phyloP scores from a whole-genome alignment of 2,797 vertebrate species.

The Micromesistius poutassou region DNA sequence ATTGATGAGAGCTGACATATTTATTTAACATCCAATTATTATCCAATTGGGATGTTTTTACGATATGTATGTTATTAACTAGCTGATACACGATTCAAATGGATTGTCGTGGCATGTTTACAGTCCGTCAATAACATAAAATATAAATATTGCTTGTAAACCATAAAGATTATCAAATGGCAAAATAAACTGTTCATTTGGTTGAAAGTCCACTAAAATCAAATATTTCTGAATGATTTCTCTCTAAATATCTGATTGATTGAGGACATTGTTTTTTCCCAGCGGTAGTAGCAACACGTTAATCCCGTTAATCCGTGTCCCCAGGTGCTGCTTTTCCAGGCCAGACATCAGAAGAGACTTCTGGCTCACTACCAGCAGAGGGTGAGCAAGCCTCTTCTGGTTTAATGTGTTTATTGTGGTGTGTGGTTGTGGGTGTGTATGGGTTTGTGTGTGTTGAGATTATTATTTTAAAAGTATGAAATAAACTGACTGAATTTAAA shows the following conservation, averaged over 20 bases:
- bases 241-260: background rate
- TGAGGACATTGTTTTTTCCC: background rate
- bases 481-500: too few species aligned
- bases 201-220: background rate
- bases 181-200: background rate
- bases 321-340: constrained; percentile 86
- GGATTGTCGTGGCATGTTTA: background rate
- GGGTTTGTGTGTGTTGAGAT: constrained; percentile 2
- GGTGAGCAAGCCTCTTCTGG: constrained; percentile 61
- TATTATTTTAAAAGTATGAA: too few species aligned
- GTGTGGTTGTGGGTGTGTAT: constrained; percentile 2
- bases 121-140: background rate
- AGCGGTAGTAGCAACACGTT: background rate
- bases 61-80: background rate
- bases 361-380: constrained; percentile 75
- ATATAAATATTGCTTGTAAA: background rate
- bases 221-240: background rate
- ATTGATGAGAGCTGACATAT: background rate
- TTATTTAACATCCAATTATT: background rate
- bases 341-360: constrained; percentile 79
- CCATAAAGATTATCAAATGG: background rate
- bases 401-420: background rate
- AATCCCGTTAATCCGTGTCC: constrained; percentile 13
- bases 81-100: background rate
- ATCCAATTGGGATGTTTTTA: background rate